Conservation (phyloP, 53 echinoderm and acorn worm genomes). For the Crossaster papposus region DNA sequence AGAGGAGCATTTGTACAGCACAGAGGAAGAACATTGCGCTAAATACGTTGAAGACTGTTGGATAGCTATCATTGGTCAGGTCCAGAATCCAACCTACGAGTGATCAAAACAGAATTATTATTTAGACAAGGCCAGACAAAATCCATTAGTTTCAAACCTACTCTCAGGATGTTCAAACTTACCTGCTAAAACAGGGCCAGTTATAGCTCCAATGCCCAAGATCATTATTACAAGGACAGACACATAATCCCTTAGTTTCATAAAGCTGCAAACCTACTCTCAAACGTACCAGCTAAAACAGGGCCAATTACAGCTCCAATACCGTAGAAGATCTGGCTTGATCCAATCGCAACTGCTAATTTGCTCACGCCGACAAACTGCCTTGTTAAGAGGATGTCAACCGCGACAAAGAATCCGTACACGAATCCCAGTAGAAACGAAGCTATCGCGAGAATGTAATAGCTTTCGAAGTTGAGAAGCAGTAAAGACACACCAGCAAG, state of each 20-base stretch:
- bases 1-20: background rate
- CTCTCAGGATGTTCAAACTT: too few relatives aligned
- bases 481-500: background rate
- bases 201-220: background rate
- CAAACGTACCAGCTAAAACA: background rate
- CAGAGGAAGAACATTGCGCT: background rate
- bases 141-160: too few relatives aligned
- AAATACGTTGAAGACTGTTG: background rate
- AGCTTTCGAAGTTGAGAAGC: background rate
- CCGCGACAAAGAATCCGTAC: background rate
- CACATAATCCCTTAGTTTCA: too few relatives aligned
- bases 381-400: background rate
- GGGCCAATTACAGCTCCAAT: background rate
- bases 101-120: background rate
- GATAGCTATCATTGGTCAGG: background rate
- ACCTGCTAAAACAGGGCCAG: background rate
- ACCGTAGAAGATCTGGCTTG: background rate
- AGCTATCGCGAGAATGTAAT: background rate
- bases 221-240: too few relatives aligned
- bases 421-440: background rate
- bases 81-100: background rate
- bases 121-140: too few relatives aligned
- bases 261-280: too few relatives aligned
- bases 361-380: background rate
- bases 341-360: background rate